Conservation (phyloP, 1,140 invertebrate species). For the Charaxes varanes region DNA sequence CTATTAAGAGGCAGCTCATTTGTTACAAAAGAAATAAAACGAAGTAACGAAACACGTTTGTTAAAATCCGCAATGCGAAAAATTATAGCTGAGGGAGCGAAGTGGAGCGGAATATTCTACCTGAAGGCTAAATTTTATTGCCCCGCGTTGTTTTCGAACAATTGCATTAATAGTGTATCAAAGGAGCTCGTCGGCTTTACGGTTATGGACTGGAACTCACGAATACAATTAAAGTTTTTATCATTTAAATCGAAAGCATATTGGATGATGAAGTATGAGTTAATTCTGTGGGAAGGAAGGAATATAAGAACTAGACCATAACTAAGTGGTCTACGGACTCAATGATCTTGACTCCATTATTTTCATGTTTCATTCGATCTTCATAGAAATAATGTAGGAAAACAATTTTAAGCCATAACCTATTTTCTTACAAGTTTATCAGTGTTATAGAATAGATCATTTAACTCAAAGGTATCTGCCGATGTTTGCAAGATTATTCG, state of each 20-base stretch:
- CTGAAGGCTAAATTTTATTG: slow-evolving; percentile 69
- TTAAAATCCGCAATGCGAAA: slow-evolving; percentile 69
- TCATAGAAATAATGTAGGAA: too few species aligned
- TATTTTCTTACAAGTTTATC: too few species aligned
- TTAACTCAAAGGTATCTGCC: too few species aligned
- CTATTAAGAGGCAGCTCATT: slow-evolving; percentile 21
- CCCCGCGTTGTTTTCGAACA: slow-evolving; percentile 61
- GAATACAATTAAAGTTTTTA: slow-evolving; percentile 63
- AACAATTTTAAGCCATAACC: too few species aligned
- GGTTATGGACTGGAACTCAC: slow-evolving; percentile 37
- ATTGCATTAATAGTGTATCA: slow-evolving; percentile 71
- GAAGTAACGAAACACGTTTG: slow-evolving; percentile 48
- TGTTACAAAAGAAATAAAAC: slow-evolving; percentile 39
- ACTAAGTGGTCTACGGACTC: too few species aligned
- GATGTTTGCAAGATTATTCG: too few species aligned
- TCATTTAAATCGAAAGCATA: slow-evolving; percentile 35
- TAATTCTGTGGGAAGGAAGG: neutral
- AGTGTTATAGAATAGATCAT: too few species aligned
- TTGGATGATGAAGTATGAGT: slow-evolving; percentile 10
- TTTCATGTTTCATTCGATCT: too few species aligned
- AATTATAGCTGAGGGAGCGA: slow-evolving; percentile 60
- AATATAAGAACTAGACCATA: neutral
- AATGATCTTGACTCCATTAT: too few species aligned
- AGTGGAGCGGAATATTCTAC: slow-evolving; percentile 60
- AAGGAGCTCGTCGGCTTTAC: slow-evolving; percentile 47